Evolutionary conservation across 2,797 vertebrate genomes (phyloP).

Genomic region (Miichthys miiuy): DNA sequence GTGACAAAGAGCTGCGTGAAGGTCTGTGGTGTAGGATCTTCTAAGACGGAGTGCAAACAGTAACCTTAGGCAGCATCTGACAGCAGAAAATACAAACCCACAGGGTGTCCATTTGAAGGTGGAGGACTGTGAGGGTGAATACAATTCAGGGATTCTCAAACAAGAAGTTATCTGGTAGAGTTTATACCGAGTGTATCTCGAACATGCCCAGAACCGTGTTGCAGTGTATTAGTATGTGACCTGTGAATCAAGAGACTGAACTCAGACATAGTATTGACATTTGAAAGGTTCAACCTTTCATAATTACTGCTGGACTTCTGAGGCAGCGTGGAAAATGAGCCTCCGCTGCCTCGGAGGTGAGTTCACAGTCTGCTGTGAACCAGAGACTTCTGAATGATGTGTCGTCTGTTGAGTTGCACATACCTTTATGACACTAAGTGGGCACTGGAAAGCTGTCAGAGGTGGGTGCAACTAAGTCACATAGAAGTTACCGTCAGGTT

Average conservation of each 20-base stretch:
- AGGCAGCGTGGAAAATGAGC: slow-evolving; percentile 5
- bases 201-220: slow-evolving; percentile 44
- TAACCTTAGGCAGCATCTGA: slow-evolving; percentile 69
- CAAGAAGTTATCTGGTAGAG: slow-evolving; percentile 27
- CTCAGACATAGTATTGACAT: slow-evolving; percentile 63
- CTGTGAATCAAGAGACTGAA: slow-evolving; percentile 45
- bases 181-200: slow-evolving; percentile 31
- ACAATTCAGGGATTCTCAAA: slow-evolving; percentile 63
- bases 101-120: slow-evolving; percentile 62
- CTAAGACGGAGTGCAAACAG: slow-evolving; percentile 69
- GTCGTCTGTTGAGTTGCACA: not conserved
- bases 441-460: not conserved
- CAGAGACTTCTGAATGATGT: not conserved
- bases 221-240: slow-evolving; percentile 65
- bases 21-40: slow-evolving; percentile 60
- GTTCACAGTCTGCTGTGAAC: slow-evolving; percentile 7
- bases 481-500: not conserved
- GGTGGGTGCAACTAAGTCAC: not conserved
- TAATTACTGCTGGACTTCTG: slow-evolving; percentile 21
- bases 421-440: not conserved
- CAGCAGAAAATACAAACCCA: slow-evolving; percentile 62
- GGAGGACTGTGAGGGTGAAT: slow-evolving; percentile 70
- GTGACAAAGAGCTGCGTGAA: slow-evolving; percentile 66
- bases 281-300: slow-evolving; percentile 54
- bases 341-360: not conserved